Base-by-base conservation (phyloP, 2,888 invertebrate genomes). In the Bunonema sp. region DNA sequence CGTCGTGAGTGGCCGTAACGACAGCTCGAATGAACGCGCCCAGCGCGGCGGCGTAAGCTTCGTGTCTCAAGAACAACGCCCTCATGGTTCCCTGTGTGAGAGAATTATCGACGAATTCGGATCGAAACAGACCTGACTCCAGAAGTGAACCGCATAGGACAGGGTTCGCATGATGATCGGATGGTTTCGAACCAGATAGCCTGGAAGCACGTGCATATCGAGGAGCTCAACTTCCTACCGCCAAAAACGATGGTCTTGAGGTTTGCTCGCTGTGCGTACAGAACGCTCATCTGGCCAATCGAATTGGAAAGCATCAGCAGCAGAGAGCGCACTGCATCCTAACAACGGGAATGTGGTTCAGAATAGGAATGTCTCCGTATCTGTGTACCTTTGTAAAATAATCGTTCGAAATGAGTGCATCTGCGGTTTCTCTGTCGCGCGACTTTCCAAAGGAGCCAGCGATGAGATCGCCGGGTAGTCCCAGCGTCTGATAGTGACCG, bases 401-500 rank as follows among this genome's bases (percentile, higher is more conserved):
- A 8, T 10, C 8, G 10, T 19, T 7, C 7, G 5, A 34, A 32
- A 32, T 32, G n/a, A 7, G 16, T 26, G 4, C 2, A 18, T 26
- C 28, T 26, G 19, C 29, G 24, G 4, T 21, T 26, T 22, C 5
- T 22, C 18, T 20, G 5, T 37, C 33, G 7, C 39, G 40, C 24
- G 77, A 77, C 69, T 79, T 79, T 1, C 80, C 80, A 69, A 80
- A 80, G 39, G 79, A 79, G 33, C 79, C 77, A 15, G 80, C 80
- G 47, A 80, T 78, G 19, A 79, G 67, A 54, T 79, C 79, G 12
- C 76, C 77, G 23, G 77, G 72, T 32, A 80, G 70, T 1, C 78
- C 78, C 49, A 78, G 72, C 8, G 61, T 55, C 30, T 59, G 34
- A 65, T 77, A 78, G 60, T 76, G 76, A 2, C 77, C 77, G 2